Base-by-base conservation (phyloP, 2,888 invertebrate genomes). In the Diarsia dahlii region DNA sequence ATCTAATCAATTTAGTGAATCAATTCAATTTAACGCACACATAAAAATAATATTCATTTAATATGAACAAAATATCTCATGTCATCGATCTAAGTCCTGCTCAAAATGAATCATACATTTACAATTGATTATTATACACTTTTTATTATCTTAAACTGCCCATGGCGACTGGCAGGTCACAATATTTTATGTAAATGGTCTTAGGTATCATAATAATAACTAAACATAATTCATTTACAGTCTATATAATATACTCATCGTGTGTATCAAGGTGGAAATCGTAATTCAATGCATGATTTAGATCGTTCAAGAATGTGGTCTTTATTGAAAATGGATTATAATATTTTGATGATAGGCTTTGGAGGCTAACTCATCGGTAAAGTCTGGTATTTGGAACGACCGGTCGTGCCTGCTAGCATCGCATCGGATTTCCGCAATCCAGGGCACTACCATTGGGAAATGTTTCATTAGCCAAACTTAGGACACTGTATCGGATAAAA, bases 241-340 rank as follows among this genome's bases (percentile, higher is more conserved):
- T 50, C 64, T 62, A n/a, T 71, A 72, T 80, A 69, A 82, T 65
- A 56, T 56, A 68, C 66, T 67, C 69, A 66, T 58, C 74, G 46
- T 48, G 8, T 52, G 12, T 63, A 81, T 81, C 82, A 83, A 83
- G 84, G 82, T 76, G 52, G 65, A 58, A 54, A 48, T 45, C 65
- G 65, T 83, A 69, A 84, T 69, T 83, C 73, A 84, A 56, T 18
- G 34, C 28, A 23, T 71, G 60, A 76, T 80, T 84, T 65, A 62
- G 64, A 63, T 15, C 52, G 73, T 23, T 50, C 28, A 84, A 56
- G 81, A 84, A 84, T 80, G 84, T 52, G 70, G 60, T 68, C 23
- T 15, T 58, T 68, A 69, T 66, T 81, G 39, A 63, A 67, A 64
- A 60, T 76, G n/a, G 54, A 83, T 64, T 62, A 58, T 15, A 15